Conservation (phyloP, 1,140 invertebrate genomes). For the Nylanderia fulva region DNA sequence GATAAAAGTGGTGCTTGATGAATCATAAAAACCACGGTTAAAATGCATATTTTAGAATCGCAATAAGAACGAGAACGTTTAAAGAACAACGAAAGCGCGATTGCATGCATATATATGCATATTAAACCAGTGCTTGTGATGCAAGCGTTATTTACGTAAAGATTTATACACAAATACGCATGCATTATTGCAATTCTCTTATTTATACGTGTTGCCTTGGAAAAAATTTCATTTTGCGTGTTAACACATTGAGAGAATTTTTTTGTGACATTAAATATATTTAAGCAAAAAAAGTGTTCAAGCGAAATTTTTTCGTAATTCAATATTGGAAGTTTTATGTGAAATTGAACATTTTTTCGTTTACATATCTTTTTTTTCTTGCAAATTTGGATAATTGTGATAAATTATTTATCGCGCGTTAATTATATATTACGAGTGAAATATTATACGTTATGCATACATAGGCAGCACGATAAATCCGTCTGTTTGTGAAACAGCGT, state of each 20-base stretch:
- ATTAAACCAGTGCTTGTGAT: constrained; percentile 15
- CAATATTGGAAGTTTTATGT: constrained; percentile 39
- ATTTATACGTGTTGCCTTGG: background rate
- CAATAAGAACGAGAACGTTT: constrained; percentile 16
- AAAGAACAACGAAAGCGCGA: background rate
- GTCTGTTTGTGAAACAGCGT: background rate
- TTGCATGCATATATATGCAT: constrained; percentile 20
- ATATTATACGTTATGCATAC: background rate
- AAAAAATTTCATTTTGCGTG: constrained; percentile 50
- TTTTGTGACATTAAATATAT: too few species aligned
- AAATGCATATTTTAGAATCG: constrained; percentile 20
- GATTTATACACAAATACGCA: constrained; percentile 29
- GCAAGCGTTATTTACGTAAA: constrained; percentile 28
- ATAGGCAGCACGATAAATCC: background rate
- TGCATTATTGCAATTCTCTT: constrained; percentile 30
- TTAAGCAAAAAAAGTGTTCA: constrained; percentile 22
- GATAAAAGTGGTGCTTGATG: background rate
- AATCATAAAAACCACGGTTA: background rate
- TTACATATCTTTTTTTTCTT: constrained; percentile 12
- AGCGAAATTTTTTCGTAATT: constrained; percentile 16
- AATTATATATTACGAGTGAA: constrained; percentile 2
- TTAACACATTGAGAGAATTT: constrained; percentile 5
- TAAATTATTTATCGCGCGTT: background rate
- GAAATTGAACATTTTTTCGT: constrained; percentile 5
- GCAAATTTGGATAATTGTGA: constrained; percentile 7